Conservation (phyloP, 1,140 invertebrate genomes). For the Drosophila bocki region DNA sequence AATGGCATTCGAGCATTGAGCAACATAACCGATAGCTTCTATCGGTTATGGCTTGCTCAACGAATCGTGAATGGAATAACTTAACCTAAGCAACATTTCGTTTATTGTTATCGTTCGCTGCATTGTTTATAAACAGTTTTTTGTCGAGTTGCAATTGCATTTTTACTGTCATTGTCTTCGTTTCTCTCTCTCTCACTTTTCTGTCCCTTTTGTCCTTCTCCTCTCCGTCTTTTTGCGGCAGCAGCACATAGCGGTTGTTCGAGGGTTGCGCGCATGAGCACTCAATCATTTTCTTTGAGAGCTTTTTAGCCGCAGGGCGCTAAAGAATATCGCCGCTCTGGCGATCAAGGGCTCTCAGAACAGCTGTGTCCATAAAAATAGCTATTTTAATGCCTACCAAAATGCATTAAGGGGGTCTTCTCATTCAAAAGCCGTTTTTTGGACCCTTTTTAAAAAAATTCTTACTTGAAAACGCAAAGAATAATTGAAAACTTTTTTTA, state of each 20-base stretch:
- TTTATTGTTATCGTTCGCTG: slow-evolving; percentile 22
- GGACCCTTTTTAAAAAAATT: no score
- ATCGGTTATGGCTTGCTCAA: slow-evolving; percentile 42
- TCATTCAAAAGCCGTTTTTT: no score
- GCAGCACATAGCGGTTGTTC: slow-evolving; percentile 56
- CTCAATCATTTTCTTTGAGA: slow-evolving; percentile 36
- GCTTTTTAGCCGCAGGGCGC: slow-evolving; percentile 28
- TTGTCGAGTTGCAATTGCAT: slow-evolving; percentile 31
- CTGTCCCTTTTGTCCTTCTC: neutral
- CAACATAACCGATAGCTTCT: slow-evolving; percentile 50
- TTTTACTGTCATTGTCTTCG: slow-evolving; percentile 53
- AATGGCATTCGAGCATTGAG: slow-evolving; percentile 25
- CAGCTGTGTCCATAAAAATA: slow-evolving; percentile 4
- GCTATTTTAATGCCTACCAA: neutral
- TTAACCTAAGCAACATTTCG: slow-evolving; percentile 50
- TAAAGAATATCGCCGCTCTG: slow-evolving; percentile 5
- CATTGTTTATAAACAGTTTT: slow-evolving; percentile 44
- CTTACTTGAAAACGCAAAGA: no score
- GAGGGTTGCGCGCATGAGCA: slow-evolving; percentile 35
- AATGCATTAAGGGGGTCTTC: neutral
- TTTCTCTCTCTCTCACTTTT: neutral
- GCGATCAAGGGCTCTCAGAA: slow-evolving; percentile 51
- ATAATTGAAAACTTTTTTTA: no score
- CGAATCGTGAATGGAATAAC: slow-evolving; percentile 27
- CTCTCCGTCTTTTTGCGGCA: slow-evolving; percentile 12